Base-by-base conservation (phyloP, 1,140 invertebrate species). In the Drosophila ercepeae region DNA sequence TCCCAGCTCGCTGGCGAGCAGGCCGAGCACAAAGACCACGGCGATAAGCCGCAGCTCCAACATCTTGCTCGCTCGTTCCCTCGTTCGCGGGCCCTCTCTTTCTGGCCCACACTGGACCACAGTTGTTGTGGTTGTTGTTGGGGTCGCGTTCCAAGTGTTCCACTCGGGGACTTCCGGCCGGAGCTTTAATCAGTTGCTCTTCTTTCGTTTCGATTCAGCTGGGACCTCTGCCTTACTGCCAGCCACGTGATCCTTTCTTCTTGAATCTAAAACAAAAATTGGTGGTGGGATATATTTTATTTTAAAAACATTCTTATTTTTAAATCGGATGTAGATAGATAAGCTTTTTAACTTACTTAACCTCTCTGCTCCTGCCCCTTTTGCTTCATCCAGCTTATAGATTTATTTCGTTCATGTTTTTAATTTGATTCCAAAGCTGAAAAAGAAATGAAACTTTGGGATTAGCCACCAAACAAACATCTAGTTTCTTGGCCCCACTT, bases 71-170 rank as follows among this genome's bases (percentile, higher is more conserved):
- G 52, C 59, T 57, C 41, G 29, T 52, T 21, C 36, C 51, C 44
- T 45, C 29, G 27, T 32, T 16, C 19, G 42, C 39, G 13, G 21
- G 9, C 23, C 32, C 49, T 34, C 34, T 54, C 32, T 21, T 21
- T 21, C 21, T 21, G 21, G 21, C 21, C 21, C 21, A n/a, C n/a
- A n/a, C 21, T 4, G 21, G 21, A 21, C 21, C 21, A 21, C 21
- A 4, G 16, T 29, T n/a, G n/a, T 14, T 34, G 42, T 19, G 27
- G 13, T 32, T 54, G 39, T 45, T 52, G 45, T 61, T 84, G 75
- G 72, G 81, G 81, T 84, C 79, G 81, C 52, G 81, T 63, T 75
- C 75, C 67, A 84, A 81, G 81, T 58, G 81, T 63, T 75, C 75
- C 67, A 84, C 58, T 86, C 71, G 59, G 54, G 58, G 67, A 71